Evolutionary conservation across 1,140 invertebrate genomes (phyloP), one percentile per base, ranked within the genome.

Genomic region (Pseudomyrmex dendroicus): DNA sequence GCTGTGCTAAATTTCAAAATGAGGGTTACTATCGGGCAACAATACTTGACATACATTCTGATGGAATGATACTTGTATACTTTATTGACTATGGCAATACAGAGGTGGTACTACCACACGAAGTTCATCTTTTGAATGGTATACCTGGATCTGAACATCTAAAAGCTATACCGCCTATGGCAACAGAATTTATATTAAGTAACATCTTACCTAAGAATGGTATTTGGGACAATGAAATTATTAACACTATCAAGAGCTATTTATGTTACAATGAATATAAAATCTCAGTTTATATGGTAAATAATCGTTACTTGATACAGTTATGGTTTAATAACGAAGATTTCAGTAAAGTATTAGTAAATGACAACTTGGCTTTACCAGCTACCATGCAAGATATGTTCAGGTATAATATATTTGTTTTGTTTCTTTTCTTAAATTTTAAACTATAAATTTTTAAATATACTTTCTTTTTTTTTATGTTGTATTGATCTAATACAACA

Each of bases 51-150:
- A 91, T 94, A 82, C 73, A 95, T 15, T 82, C 91, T 2, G 94
- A 94, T 67, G 94, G 94, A 17, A 90, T 94, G 62, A 94, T 96
- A 17, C 91, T 95, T 82, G 95, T 97, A 3, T 95, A 96, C 56
- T 96, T 97, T 73, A 94, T 97, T 5, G 97, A 97, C 91, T 97
- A 96, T 90, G 97, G 97, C 74, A 96, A 96, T 82, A 93, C 93
- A 67, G 95, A 96, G 83, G 89, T 94, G n/a, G 92, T 96, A 48
- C 91, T 94, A 2, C 84, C 94, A 48, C 92, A 93, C 44, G 95
- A 95, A 83, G 95, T 96, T 10, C 90, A 96, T 84, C 91, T 95
- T 25, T 87, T 96, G 62, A 94, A 95, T 66, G 92, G 89, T 17
- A 94, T 95, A 86, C 93, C 94, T 57, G 93, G 95, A 22, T 90